phyloP scores from a whole-genome alignment of 2,888 invertebrate genomes.

The Polia nebulosa region DNA sequence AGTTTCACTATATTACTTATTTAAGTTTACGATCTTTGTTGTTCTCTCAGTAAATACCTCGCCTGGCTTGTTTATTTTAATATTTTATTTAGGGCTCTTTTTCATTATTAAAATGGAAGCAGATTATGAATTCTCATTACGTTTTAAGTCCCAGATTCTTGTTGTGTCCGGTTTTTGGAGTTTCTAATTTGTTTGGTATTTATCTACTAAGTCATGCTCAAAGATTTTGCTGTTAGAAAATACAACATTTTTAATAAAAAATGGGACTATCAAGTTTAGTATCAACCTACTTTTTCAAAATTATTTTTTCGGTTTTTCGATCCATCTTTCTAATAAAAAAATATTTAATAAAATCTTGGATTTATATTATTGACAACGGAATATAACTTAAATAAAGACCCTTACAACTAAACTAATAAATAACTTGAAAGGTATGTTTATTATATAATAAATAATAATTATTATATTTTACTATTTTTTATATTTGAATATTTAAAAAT shows the following conservation, averaged over 20 bases:
- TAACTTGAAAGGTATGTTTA: no score
- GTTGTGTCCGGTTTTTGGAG: slow-evolving; percentile 24
- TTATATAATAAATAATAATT: no score
- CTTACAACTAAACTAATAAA: no score
- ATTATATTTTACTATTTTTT: no score
- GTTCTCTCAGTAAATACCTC: slow-evolving; percentile 6
- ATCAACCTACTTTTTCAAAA: neutral
- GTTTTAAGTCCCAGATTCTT: slow-evolving; percentile 16
- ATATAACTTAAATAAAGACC: no score
- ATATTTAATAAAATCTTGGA: no score
- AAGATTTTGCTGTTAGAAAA: neutral
- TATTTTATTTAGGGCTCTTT: slow-evolving; percentile 16
- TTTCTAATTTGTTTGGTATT: slow-evolving; percentile 34
- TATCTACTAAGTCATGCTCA: slow-evolving; percentile 2
- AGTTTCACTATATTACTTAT: slow-evolving; percentile 41
- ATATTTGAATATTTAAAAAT: no score
- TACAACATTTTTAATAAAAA: neutral
- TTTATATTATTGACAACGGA: no score
- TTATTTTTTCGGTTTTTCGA: no score
- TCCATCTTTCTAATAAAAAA: no score
- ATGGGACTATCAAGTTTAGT: neutral
- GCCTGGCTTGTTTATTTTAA: slow-evolving; percentile 21
- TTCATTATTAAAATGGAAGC: slow-evolving; percentile 35
- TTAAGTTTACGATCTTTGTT: slow-evolving; percentile 26
- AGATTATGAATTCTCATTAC: slow-evolving; percentile 49